Conservation (phyloP, 1,140 invertebrate species). For the Trypoxylus dichotomus region DNA sequence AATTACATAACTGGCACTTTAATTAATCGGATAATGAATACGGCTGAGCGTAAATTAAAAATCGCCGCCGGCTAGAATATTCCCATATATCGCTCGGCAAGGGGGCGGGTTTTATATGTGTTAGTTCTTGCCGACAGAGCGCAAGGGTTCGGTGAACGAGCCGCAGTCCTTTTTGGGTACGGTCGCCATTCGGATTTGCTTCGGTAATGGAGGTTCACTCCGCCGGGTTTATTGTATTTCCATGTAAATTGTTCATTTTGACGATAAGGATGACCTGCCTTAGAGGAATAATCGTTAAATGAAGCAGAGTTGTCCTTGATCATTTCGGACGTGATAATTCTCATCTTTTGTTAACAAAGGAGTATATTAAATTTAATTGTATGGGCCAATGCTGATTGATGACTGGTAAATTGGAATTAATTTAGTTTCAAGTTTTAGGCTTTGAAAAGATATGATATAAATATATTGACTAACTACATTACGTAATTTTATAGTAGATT, state of each 20-base stretch:
- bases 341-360: not conserved
- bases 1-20: constrained; percentile 3
- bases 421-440: too few species aligned
- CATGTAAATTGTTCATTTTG: not conserved
- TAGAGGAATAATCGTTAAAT: not conserved
- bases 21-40: constrained; percentile 3
- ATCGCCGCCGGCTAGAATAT: not conserved
- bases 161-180: not conserved
- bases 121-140: not conserved
- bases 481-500: too few species aligned
- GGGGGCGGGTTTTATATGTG: not conserved
- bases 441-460: too few species aligned
- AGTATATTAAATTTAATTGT: not conserved
- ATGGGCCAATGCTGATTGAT: not conserved
- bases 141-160: not conserved
- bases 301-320: not conserved
- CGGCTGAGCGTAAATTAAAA: not conserved
- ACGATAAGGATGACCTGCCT: not conserved
- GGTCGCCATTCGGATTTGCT: not conserved
- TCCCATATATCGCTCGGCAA: not conserved
- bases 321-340: not conserved
- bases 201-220: not conserved
- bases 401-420: too few species aligned
- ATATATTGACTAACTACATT: too few species aligned
- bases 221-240: not conserved